Conservation (phyloP, 2,113 vertebrate genomes). For the Maccullochella peelii region DNA sequence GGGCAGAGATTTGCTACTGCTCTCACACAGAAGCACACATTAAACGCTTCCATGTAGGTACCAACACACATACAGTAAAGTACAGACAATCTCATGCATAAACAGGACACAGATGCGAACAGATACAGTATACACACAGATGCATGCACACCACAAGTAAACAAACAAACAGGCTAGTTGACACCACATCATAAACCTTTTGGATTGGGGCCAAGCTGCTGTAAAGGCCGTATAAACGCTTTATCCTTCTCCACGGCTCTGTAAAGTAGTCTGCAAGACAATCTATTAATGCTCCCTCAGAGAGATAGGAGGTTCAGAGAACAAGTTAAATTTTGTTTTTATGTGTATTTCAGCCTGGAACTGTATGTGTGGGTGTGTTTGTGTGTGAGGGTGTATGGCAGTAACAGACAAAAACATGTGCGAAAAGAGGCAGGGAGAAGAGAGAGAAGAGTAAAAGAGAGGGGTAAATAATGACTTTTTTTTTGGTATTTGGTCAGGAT, state of each 20-base stretch:
- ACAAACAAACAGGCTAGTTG: constrained; percentile 67
- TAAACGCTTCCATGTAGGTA: constrained; percentile 49
- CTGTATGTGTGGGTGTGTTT: constrained; percentile 34
- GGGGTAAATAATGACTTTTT: constrained; percentile 3
- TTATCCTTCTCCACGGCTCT: constrained; percentile 63
- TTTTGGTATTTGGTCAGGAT: background rate
- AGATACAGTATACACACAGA: constrained; percentile 36
- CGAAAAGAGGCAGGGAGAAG: background rate
- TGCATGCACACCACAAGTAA: constrained; percentile 49
- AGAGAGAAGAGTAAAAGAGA: background rate
- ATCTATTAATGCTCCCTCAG: constrained; percentile 62
- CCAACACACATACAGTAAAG: constrained; percentile 32
- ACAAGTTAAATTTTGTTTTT: constrained; percentile 51
- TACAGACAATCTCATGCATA: constrained; percentile 36
- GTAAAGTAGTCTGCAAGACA: constrained; percentile 70
- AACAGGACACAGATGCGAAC: constrained; percentile 33
- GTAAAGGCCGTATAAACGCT: constrained; percentile 66
- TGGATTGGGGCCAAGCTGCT: constrained; percentile 60
- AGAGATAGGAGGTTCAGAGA: constrained; percentile 40
- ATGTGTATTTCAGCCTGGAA: constrained; percentile 28
- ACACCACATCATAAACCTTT: constrained; percentile 65
- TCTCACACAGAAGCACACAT: constrained; percentile 53
- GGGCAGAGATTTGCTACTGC: constrained; percentile 69
- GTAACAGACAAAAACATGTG: background rate
- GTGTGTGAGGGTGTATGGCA: background rate